Base-by-base conservation (phyloP, 2,797 vertebrate species). In the Xiphophorus birchmanni region DNA sequence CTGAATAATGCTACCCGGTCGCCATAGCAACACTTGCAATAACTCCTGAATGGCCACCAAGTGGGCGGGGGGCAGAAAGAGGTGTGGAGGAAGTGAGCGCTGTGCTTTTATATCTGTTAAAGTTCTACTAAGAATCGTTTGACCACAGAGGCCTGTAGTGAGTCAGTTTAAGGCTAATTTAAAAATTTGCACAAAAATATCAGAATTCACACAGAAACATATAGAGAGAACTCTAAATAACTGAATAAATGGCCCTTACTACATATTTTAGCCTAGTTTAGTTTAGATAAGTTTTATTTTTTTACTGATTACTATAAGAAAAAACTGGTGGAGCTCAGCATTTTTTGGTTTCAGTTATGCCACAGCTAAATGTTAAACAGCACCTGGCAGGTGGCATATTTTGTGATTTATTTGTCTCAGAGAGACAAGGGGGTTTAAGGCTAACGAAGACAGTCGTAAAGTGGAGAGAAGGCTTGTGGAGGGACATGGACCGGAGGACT, bases 381-480 rank as follows among this genome's bases (percentile, higher is more conserved):
- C 92, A 93, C 87, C 86, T 92, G 90, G 69, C 84, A 83, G 48
- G 80, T 71, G 35, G 82, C 90, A 73, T 80, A 77, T 77, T 88
- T 80, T 58, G 10, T 42, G 79, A 82, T 85, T 88, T 86, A 88
- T 90, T 80, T 87, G 77, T 87, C 80, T 82, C 65, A 35, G 18
- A 78, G 86, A 86, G 81, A 90, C 80, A 77, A 73, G 72, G 48
- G 65, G 79, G 86, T 82, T 63, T 77, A 74, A 84, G 47, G 82
- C 87, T 89, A 84, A 90, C 82, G 81, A 76, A 89, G 87, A 89
- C 90, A 94, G 91, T 78, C 71, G 76, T 83, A 80, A 44, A 76
- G 73, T 71, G 69, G 73, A 75, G 75, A 89, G 78, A 83, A 84
- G 71, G 85, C 60, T 15, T 81, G 77, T 77, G 81, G 74, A 82